Conservation (phyloP, 2,888 invertebrate genomes). For the Eilema depressum region DNA sequence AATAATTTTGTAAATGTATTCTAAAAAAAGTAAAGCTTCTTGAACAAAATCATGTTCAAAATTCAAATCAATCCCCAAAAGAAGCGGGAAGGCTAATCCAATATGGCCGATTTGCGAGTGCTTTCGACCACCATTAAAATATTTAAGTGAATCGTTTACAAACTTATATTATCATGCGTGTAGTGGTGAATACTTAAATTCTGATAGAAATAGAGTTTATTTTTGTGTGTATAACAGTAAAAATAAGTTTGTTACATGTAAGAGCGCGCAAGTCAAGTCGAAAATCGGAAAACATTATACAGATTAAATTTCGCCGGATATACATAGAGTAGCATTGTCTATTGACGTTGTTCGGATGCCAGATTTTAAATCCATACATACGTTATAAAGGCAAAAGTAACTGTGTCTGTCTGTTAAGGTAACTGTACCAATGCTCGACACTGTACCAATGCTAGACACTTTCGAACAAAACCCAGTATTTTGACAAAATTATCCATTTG, state of each 20-base stretch:
- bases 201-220: background rate
- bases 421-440: no score
- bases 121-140: conserved; percentile 74
- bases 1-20: no score
- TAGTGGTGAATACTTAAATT: background rate
- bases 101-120: conserved; percentile 74
- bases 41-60: background rate
- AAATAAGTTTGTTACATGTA: conserved; percentile 48
- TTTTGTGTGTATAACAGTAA: conserved; percentile 11
- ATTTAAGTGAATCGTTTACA: conserved; percentile 61
- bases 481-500: no score
- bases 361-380: no score
- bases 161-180: conserved; percentile 33
- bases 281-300: conserved; percentile 78
- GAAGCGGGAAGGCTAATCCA: conserved; percentile 67
- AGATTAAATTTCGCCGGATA: conserved; percentile 69
- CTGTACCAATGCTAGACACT: no score
- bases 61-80: conserved; percentile 53
- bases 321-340: conserved; percentile 51
- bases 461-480: no score
- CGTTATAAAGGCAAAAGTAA: no score
- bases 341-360: background rate
- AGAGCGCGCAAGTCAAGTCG: conserved; percentile 74
- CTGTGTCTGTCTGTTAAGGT: no score
- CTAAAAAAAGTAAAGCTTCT: background rate